Evolutionary conservation across 2,797 vertebrate genomes (phyloP), one percentile per base, ranked within the genome.

Genomic region (Syngnathus rostellatus): DNA sequence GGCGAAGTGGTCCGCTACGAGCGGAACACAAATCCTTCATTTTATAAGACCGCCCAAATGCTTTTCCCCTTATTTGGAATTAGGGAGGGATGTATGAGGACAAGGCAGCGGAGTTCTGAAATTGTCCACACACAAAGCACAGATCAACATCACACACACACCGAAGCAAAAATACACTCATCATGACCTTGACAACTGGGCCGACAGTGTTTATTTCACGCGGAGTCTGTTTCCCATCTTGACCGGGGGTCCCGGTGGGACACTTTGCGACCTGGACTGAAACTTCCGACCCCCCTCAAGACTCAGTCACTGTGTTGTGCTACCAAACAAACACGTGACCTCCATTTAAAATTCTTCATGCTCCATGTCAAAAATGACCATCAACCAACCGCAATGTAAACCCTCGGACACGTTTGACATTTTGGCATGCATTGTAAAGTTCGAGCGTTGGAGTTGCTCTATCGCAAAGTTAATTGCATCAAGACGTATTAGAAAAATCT

Each of bases 221-320:
- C 66, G 62, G 68, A 77, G 83, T 83, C 87, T 90, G 89, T 79
- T 89, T 90, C 81, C 80, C 82, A 87, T 90, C 86, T 85, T 2
- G 73, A 66, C 51, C 71, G 54, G 21, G 39, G 66, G 75, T 84
- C 86, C 80, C 81, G 84, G 9, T 48, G 63, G 72, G 84, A 85
- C 67, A 19, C 69, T 74, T 73, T 72, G 17, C 81, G 82, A 86
- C 80, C 70, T 67, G 62, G 64, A 76, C 72, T 65, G 73, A 85
- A 77, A 71, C 71, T 54, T 43, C 16, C 31, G 21, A 2, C 40
- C 73, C 68, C 70, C 70, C 71, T 61, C 1, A 72, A 75, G 73
- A 77, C 75, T 63, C 72, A 41, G 72, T 63, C 63, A 48, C 64
- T 38, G 68, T 75, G 10, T 11, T 55, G 23, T 55, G n/a, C 38